Conservation (phyloP, 2,888 invertebrate species). For the Podabrus alpinus region DNA sequence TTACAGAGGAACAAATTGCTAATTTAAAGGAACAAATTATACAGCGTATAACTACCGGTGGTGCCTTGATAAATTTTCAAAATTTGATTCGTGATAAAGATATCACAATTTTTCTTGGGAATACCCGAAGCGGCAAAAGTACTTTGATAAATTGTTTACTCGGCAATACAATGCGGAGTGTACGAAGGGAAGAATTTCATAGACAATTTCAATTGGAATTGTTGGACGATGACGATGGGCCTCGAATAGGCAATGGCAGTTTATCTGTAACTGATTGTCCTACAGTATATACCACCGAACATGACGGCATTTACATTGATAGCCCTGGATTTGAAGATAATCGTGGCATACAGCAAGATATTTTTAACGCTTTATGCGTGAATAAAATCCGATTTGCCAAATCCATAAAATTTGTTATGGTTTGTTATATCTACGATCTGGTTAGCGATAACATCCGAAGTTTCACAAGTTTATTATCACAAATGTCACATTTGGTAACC, state of each 20-base stretch:
- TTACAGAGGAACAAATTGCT: not conserved
- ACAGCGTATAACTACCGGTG: not conserved
- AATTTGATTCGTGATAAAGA: constrained; percentile 3
- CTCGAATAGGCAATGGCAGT: not conserved
- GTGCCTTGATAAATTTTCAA: not conserved
- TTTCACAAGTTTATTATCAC: constrained; percentile 3
- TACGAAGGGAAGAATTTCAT: not conserved
- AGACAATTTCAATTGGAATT: not conserved
- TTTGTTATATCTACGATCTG: constrained; percentile 12
- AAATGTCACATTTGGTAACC: not conserved
- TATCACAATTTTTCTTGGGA: constrained; percentile 6
- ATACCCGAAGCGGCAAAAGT: constrained; percentile 18
- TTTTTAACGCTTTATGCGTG: constrained; percentile 8
- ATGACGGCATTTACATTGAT: not conserved
- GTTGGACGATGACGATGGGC: not conserved
- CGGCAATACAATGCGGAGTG: not conserved
- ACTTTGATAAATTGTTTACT: constrained; percentile 8
- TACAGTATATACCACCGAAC: not conserved
- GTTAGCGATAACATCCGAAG: constrained; percentile 1
- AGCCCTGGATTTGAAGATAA: constrained; percentile 20
- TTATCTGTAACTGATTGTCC: not conserved
- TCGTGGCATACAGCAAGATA: constrained; percentile 13
- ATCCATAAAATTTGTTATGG: constrained; percentile 15
- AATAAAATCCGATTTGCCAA: constrained; percentile 7
- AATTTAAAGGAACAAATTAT: not conserved